A percentile compares a stretch with the other conserved stretches of the same genome.
Conservation (phyloP, 1,140 invertebrate species). For the Drosophila bifasciata region DNA sequence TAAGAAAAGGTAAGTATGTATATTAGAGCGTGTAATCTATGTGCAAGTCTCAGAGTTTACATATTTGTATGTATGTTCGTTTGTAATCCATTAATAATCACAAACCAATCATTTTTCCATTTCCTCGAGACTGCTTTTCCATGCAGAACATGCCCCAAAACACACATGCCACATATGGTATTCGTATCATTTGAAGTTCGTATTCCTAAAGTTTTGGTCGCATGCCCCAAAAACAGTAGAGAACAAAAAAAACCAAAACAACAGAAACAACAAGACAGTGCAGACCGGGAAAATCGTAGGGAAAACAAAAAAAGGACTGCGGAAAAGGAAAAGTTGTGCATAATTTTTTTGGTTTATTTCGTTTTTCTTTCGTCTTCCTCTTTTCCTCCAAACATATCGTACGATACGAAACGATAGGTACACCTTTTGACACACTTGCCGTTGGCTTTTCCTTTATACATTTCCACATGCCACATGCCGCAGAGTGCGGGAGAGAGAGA, state of each 20-base stretch:
- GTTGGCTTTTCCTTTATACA: constrained; percentile 36
- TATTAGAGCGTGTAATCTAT: no score
- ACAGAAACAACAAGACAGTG: constrained; percentile 25
- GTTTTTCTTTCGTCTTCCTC: constrained; percentile 25
- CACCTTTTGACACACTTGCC: constrained; percentile 68
- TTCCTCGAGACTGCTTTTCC: no score
- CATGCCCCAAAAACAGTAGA: not conserved
- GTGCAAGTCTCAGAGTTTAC: no score
- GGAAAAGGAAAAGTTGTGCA: constrained; percentile 59
- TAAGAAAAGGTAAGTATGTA: no score
- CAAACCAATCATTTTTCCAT: not conserved
- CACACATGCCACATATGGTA: constrained; percentile 16
- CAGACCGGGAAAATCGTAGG: no score
- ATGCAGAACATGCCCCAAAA: not conserved
- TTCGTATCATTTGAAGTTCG: constrained; percentile 30
- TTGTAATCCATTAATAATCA: no score
- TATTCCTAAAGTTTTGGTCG: constrained; percentile 24
- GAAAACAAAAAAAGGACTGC: constrained; percentile 16
- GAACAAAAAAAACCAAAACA: constrained; percentile 13
- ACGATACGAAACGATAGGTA: not conserved
- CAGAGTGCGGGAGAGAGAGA: constrained; percentile 7
- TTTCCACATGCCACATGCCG: constrained; percentile 16
- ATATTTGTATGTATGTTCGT: no score
- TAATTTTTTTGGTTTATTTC: constrained; percentile 55
- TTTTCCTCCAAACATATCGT: constrained; percentile 17